Evolutionary conservation across 2,797 vertebrate species (phyloP).

Genomic region (Taenioides sp.): DNA sequence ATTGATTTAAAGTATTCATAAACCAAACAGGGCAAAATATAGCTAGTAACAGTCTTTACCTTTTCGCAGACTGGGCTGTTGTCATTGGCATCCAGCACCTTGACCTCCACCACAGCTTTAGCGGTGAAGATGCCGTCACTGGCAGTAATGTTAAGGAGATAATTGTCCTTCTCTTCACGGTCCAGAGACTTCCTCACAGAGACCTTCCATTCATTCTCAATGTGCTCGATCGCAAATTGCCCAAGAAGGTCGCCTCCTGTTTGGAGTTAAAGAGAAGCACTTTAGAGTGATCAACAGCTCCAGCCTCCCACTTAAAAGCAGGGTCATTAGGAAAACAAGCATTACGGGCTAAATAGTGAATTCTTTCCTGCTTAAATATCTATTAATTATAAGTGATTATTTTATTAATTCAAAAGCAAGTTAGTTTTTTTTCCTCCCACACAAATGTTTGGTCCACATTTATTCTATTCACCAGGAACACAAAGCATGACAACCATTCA

Average conservation of each 20-base stretch:
- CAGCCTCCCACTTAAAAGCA: constrained; percentile 8
- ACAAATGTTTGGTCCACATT: constrained; percentile 28
- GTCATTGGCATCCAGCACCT: constrained; percentile 97
- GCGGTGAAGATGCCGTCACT: constrained; percentile 93
- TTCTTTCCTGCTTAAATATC: constrained; percentile 11
- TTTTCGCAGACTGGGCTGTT: constrained; percentile 95
- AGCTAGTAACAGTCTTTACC: constrained; percentile 70
- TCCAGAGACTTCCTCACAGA: constrained; percentile 93
- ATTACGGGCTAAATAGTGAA: constrained; percentile 4
- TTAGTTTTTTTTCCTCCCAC: constrained; percentile 16
- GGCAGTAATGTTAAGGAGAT: constrained; percentile 95
- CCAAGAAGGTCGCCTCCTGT: constrained; percentile 93
- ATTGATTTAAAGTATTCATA: neutral
- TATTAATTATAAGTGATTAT: constrained; percentile 12
- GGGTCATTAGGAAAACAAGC: constrained; percentile 17
- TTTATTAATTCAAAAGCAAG: constrained; percentile 24
- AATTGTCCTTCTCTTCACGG: constrained; percentile 92
- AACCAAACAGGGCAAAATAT: neutral
- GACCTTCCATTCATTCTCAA: constrained; percentile 97
- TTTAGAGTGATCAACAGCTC: constrained; percentile 41
- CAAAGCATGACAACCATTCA: constrained; percentile 29
- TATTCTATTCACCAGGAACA: constrained; percentile 24
- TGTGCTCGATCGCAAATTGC: constrained; percentile 92
- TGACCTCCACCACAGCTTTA: constrained; percentile 94
- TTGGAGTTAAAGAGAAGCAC: constrained; percentile 32